Conservation (phyloP, 1,140 invertebrate species). For the Mactra quadrangularis region DNA sequence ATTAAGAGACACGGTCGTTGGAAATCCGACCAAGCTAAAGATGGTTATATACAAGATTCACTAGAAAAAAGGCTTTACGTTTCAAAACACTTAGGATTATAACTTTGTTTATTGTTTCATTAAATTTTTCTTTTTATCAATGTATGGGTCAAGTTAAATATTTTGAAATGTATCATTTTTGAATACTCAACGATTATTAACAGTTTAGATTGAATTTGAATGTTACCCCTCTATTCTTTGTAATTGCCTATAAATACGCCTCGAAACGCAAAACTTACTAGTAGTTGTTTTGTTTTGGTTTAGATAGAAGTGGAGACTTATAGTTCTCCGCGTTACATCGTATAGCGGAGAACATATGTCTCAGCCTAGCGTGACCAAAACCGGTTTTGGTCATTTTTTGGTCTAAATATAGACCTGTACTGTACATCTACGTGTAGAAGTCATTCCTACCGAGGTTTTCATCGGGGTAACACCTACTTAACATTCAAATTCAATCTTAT, state of each 20-base stretch:
- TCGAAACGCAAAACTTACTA: neutral
- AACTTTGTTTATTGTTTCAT: neutral
- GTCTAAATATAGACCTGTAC: no score
- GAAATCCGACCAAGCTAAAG: constrained; percentile 43
- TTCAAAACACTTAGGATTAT: constrained; percentile 1
- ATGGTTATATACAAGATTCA: constrained; percentile 29
- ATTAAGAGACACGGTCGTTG: constrained; percentile 45
- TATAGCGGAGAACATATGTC: no score
- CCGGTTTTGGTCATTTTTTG: no score
- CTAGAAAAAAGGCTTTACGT: constrained; percentile 10
- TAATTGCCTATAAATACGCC: neutral
- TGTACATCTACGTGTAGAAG: no score
- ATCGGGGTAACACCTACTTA: no score
- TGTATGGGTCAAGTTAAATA: neutral
- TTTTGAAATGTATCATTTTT: neutral
- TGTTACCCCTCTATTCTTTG: no score
- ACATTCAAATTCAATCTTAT: no score
- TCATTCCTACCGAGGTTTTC: no score
- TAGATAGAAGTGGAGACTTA: neutral
- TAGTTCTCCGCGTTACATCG: no score
- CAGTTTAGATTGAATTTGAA: no score
- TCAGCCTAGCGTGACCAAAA: no score
- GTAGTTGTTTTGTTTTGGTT: neutral
- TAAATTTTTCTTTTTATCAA: neutral
- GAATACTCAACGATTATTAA: neutral